Conservation (phyloP, 2,888 invertebrate species). For the Machimus rusticus region DNA sequence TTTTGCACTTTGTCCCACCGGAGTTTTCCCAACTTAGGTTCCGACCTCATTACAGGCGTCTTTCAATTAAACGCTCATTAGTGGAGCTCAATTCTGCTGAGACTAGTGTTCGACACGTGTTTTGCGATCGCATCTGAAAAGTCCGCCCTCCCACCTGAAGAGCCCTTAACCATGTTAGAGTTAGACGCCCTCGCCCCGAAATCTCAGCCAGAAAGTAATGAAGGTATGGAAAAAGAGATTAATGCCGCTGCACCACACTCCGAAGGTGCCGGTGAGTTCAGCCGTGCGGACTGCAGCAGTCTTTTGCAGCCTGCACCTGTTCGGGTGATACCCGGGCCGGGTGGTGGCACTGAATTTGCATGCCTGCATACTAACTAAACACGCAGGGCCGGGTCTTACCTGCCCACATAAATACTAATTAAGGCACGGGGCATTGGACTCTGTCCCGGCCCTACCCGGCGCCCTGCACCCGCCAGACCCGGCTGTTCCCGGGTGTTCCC, state of each 20-base stretch:
- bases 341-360: not conserved
- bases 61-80: slow-evolving; percentile 21
- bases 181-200: not conserved
- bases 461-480: not conserved
- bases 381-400: not conserved
- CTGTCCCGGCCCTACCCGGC: not conserved
- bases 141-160: not conserved
- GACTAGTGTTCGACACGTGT: not conserved
- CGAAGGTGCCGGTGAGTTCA: not conserved
- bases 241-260: not conserved
- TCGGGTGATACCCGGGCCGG: not conserved
- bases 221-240: not conserved
- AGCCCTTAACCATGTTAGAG: not conserved
- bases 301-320: not conserved
- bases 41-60: not conserved
- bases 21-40: not conserved
- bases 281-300: not conserved
- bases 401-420: slow-evolving; percentile 32
- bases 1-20: not conserved
- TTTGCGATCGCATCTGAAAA: not conserved
- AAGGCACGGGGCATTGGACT: slow-evolving; percentile 7
- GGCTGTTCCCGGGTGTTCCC: not conserved
- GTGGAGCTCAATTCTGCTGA: not conserved
- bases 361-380: slow-evolving; percentile 14
- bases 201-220: not conserved